These are phyloP conservation scores for Mustelus asterias DNA, from an alignment of 2,113 vertebrate genomes.

Conservation along the genomic window DNA sequence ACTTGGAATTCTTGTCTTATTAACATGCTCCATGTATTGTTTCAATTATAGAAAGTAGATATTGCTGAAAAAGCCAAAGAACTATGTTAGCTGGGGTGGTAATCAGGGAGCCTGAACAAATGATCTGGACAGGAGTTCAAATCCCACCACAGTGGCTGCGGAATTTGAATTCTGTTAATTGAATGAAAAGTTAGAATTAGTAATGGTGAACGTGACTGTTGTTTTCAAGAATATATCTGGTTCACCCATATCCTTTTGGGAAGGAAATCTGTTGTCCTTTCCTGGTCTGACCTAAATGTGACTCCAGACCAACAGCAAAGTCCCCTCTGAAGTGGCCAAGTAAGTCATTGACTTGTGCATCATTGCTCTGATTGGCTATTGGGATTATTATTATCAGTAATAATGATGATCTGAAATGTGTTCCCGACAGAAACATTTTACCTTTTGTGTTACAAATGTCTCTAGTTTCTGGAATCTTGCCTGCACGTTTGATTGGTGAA, in stretches of 20 bases:
- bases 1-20: neutral
- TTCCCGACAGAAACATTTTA: neutral
- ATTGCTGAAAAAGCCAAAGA: neutral
- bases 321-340: neutral
- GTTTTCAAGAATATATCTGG: neutral
- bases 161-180: neutral
- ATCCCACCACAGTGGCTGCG: neutral
- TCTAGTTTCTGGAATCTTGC: slow-evolving; percentile 1
- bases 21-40: no score
- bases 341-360: neutral
- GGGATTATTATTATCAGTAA: neutral
- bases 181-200: neutral
- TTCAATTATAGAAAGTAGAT: neutral
- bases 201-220: neutral
- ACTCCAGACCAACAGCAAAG: neutral
- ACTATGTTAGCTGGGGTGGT: no score
- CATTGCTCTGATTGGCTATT: neutral
- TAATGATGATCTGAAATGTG: neutral
- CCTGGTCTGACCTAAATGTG: neutral
- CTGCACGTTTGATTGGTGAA: neutral
- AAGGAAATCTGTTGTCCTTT: neutral
- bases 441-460: neutral
- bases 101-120: neutral
- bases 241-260: neutral
- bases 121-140: neutral